Percentiles rank a stretch among this genome's conserved stretches.
These are phyloP conservation scores for Dryobota labecula DNA, from an alignment of 2,888 invertebrate species.

Conservation along the genomic window DNA sequence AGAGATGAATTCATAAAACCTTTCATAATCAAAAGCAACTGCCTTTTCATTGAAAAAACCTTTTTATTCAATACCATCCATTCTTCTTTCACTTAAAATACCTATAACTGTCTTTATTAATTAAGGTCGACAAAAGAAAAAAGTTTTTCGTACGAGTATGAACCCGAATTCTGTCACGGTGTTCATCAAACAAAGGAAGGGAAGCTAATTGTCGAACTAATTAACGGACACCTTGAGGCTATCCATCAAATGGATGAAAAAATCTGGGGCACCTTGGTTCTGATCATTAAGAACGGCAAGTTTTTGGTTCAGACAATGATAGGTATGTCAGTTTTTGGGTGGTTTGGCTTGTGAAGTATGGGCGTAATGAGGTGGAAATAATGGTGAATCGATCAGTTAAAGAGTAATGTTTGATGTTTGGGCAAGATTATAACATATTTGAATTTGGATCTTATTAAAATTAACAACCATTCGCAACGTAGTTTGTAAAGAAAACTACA, in stretches of 20 bases:
- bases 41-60: background rate
- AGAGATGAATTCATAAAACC: background rate
- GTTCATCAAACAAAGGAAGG: constrained; percentile 64
- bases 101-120: constrained; percentile 48
- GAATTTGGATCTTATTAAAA: background rate
- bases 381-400: constrained; percentile 3
- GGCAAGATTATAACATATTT: background rate
- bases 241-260: constrained; percentile 75
- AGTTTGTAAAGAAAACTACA: too few species aligned
- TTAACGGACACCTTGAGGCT: constrained; percentile 79
- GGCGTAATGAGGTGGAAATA: constrained; percentile 29
- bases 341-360: constrained; percentile 20
- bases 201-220: constrained; percentile 79
- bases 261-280: constrained; percentile 49
- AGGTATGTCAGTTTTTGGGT: constrained; percentile 25
- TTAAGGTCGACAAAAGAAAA: constrained; percentile 56
- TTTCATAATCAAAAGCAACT: constrained; percentile 22
- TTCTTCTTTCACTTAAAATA: constrained; percentile 40
- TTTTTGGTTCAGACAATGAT: constrained; percentile 29
- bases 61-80: background rate
- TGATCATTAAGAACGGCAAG: constrained; percentile 37
- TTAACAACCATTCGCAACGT: background rate
- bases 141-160: constrained; percentile 33
- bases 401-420: background rate
- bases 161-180: constrained; percentile 54